These are phyloP conservation scores for Chaenogobius annularis DNA, from an alignment of 2,113 vertebrate species.

Conservation along the genomic window DNA sequence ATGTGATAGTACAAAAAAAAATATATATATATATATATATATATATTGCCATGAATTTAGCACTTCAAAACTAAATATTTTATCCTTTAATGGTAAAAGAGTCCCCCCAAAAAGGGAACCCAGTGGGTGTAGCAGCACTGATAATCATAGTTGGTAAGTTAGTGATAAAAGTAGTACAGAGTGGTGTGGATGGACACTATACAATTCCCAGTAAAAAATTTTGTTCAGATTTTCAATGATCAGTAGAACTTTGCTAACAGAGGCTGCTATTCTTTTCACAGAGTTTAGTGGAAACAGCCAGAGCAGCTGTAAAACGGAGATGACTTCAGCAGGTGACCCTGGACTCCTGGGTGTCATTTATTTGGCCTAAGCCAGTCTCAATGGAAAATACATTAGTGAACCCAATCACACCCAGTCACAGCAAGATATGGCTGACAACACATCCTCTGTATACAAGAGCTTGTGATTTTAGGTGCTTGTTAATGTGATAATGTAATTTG, in stretches of 20 bases:
- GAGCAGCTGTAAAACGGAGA: conserved; percentile 55
- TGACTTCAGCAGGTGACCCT: conserved; percentile 55
- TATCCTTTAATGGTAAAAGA: too few relatives aligned
- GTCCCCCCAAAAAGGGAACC: too few relatives aligned
- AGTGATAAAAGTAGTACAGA: too few relatives aligned
- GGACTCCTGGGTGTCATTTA: conserved; percentile 51
- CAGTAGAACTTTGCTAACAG: background rate
- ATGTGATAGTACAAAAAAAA: too few relatives aligned
- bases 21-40: too few relatives aligned
- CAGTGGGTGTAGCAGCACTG: background rate
- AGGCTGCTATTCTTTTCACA: conserved; percentile 11
- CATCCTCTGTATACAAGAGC: conserved; percentile 15
- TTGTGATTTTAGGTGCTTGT: background rate
- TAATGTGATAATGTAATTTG: background rate
- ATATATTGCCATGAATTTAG: too few relatives aligned
- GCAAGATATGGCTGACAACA: conserved; percentile 19
- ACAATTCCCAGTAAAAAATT: background rate
- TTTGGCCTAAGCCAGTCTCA: conserved; percentile 29
- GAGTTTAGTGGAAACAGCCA: conserved; percentile 43
- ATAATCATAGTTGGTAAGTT: background rate
- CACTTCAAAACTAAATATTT: too few relatives aligned
- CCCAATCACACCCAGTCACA: conserved; percentile 25
- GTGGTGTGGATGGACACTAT: background rate
- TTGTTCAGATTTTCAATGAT: background rate
- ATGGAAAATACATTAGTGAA: conserved; percentile 58